Conservation (phyloP, 2,113 vertebrate species). For the Phylloscopus trochiloides region DNA sequence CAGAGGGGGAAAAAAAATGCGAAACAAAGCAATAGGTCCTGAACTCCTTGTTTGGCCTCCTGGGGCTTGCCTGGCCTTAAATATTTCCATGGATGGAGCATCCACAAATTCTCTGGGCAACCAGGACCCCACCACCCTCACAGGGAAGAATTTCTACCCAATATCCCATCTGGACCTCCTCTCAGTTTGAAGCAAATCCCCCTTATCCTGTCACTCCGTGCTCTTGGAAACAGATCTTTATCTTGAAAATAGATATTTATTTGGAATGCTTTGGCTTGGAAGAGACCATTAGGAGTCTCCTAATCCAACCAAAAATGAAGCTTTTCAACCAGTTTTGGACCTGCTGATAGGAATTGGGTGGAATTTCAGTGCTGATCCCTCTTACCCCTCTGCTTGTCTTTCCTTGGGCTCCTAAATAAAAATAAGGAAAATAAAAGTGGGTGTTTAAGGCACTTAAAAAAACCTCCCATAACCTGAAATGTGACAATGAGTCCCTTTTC, state of each 20-base stretch:
- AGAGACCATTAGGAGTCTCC: not conserved
- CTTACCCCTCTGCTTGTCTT: not conserved
- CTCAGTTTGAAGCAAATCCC: not conserved
- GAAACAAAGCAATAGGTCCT: not conserved
- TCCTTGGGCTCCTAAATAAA: not conserved
- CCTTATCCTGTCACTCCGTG: not conserved
- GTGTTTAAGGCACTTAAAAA: not conserved
- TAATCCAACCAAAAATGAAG: not conserved
- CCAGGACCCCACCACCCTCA: not conserved
- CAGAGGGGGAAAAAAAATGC: accelerated
- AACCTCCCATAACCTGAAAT: accelerated
- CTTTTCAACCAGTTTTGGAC: not conserved
- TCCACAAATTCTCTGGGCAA: not conserved
- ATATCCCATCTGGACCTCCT: not conserved
- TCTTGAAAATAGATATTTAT: not conserved
- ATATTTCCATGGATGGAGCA: not conserved
- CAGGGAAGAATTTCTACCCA: not conserved
- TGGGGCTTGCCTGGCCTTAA: not conserved
- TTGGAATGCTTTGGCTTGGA: not conserved
- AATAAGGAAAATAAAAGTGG: not conserved
- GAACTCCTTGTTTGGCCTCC: not conserved
- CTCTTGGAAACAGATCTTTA: not conserved
- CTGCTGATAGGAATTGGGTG: not conserved
- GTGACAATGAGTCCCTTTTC: not conserved
- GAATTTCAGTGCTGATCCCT: not conserved